Evolutionary conservation across 2,888 invertebrate genomes (phyloP), one percentile per base, ranked within the genome.

Genomic region (Pimpla rufipes): DNA sequence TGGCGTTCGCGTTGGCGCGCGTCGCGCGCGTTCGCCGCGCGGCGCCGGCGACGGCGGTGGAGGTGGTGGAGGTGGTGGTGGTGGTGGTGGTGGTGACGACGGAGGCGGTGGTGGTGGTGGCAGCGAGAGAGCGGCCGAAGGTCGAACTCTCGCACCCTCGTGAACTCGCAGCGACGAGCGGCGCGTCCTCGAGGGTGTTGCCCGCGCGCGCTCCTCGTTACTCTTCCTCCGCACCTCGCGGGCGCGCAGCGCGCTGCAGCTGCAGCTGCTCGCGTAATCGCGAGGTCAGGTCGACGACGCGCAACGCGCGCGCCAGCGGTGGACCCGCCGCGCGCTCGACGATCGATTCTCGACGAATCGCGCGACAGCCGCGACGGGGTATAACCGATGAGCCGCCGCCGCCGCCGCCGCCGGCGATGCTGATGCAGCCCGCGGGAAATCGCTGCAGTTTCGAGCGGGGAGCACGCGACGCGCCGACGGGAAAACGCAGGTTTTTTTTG

Each of bases 301-400:
- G 29, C 79, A 50, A 79, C 67, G 79, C 23, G 21, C 50, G 10
- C 18, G n/a, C n/a, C n/a, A n/a, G n/a, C n/a, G 21, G 18, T 10
- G 10, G 71, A 47, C 52, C 55, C 57, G 75, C 79, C 83, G 29
- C 29, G 29, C 29, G 83, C 71, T 83, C 75, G 71, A 7, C 57
- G 82, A 83, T 83, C 82, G 82, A 83, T 83, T 55, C 75, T 79
- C 10, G 29, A 29, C 83, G 50, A 76, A 83, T 76, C 76, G 70
- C 42, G 18, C 40, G 23, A 55, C 55, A 55, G 16, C 1, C 1
- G 50, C 7, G 50, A 29, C 16, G 52, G 13, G n/a, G 70, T 42
- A 40, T 2, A 42, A 10, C 16, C 16, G 70, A 71, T 71, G 23
- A 71, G 57, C 70, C 13, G n/a, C 2, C 2, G 18, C 40, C n/a